phyloP scores from a whole-genome alignment of 1,140 invertebrate species.

The Notospermus geniculatus region DNA sequence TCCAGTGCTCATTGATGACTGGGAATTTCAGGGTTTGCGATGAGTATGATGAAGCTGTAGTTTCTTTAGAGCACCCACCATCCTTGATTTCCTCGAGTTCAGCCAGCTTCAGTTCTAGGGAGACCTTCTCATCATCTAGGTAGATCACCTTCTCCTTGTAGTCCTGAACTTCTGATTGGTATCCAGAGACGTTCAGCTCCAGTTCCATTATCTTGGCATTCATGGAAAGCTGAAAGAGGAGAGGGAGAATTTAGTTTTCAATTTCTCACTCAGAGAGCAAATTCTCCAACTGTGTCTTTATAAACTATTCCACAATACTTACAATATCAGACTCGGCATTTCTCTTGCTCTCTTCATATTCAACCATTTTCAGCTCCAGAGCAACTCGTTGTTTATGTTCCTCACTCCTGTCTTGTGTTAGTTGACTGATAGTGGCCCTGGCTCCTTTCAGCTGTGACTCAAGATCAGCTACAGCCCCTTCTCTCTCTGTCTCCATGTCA shows the following conservation, averaged over 20 bases:
- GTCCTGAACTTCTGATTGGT: no score
- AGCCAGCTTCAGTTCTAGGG: conserved; percentile 27
- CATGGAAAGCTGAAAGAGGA: background rate
- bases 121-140: conserved; percentile 37
- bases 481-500: conserved; percentile 4
- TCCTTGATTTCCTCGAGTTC: conserved; percentile 33
- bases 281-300: no score
- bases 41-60: no score
- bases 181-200: no score
- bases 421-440: background rate
- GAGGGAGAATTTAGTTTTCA: no score
- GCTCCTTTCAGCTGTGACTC: conserved; percentile 4
- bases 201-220: conserved; percentile 11
- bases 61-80: conserved; percentile 20
- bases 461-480: conserved; percentile 2
- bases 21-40: no score
- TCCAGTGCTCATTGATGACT: no score
- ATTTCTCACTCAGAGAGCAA: no score
- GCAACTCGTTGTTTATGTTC: conserved; percentile 31
- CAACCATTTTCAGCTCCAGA: conserved; percentile 52
- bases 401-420: conserved; percentile 29
- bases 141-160: background rate
- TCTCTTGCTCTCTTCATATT: conserved; percentile 42
- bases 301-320: no score
- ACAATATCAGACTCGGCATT: conserved; percentile 21